These are phyloP conservation scores for Cheilosia grossa DNA, from an alignment of 2,888 invertebrate species.

Conservation along the genomic window DNA sequence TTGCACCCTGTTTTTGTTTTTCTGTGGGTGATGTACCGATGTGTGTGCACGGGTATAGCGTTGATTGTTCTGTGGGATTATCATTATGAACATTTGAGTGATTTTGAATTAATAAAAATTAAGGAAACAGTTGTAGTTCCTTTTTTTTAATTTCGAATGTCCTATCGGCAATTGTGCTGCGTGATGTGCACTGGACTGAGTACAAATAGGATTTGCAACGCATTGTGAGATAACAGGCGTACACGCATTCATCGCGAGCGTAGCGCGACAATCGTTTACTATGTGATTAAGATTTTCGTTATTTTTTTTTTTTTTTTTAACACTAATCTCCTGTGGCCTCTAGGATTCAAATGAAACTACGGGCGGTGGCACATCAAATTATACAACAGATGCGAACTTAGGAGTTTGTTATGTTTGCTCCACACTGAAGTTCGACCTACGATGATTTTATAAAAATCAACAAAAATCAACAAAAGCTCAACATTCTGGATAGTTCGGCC, in stretches of 20 bases:
- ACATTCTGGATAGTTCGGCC: too few relatives aligned
- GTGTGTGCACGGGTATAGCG: conserved; percentile 32
- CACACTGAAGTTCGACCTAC: too few relatives aligned
- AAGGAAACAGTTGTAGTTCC: conserved; percentile 80
- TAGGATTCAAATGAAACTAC: conserved; percentile 10
- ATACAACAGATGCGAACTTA: background rate
- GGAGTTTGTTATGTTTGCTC: too few relatives aligned
- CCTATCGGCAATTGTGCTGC: conserved; percentile 40
- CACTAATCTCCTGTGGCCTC: background rate
- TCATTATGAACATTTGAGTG: conserved; percentile 82
- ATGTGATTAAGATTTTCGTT: conserved; percentile 34
- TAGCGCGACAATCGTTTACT: conserved; percentile 19
- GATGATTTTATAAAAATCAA: too few relatives aligned
- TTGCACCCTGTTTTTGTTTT: conserved; percentile 39
- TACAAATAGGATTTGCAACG: conserved; percentile 65
- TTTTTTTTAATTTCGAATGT: conserved; percentile 63
- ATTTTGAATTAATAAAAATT: conserved; percentile 81
- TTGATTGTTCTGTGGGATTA: conserved; percentile 79
- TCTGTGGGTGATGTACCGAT: conserved; percentile 47
- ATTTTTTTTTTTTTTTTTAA: conserved; percentile 17
- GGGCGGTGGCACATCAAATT: background rate
- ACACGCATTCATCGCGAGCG: conserved; percentile 18
- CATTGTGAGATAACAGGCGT: conserved; percentile 34
- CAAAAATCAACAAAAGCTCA: too few relatives aligned
- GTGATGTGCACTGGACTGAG: conserved; percentile 61